Conservation (phyloP, 2,113 vertebrate species). For the Pionites leucogaster region DNA sequence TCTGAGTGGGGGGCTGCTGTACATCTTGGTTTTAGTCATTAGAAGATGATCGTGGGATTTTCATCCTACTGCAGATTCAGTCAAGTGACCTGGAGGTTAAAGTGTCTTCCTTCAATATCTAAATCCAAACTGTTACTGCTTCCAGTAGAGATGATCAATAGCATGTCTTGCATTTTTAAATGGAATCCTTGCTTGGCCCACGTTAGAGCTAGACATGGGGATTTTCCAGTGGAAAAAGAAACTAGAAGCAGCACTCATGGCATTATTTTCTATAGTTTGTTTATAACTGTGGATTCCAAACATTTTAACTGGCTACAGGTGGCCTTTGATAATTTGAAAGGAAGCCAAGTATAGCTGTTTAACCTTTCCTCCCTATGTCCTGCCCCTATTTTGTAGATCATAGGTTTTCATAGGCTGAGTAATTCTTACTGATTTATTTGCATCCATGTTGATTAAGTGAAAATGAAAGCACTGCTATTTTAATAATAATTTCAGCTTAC, state of each 20-base stretch:
- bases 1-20: not conserved
- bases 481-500: not conserved
- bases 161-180: not conserved
- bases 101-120: not conserved
- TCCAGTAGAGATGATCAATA: not conserved
- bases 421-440: not conserved
- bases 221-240: not conserved
- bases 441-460: not conserved
- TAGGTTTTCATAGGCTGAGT: not conserved
- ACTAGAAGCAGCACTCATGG: not conserved
- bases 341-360: not conserved
- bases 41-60: not conserved
- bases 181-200: not conserved
- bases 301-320: not conserved
- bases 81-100: not conserved
- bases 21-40: fast-evolving
- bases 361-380: not conserved
- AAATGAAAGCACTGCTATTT: not conserved
- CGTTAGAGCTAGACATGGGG: not conserved
- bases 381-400: not conserved
- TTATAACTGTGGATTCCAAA: not conserved
- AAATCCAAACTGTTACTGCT: not conserved
- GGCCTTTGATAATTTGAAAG: not conserved
- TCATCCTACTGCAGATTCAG: not conserved
- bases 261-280: not conserved